Evolutionary conservation across 2,797 vertebrate genomes (phyloP), one percentile per base, ranked within the genome.

Genomic region (Protonibea diacanthus): DNA sequence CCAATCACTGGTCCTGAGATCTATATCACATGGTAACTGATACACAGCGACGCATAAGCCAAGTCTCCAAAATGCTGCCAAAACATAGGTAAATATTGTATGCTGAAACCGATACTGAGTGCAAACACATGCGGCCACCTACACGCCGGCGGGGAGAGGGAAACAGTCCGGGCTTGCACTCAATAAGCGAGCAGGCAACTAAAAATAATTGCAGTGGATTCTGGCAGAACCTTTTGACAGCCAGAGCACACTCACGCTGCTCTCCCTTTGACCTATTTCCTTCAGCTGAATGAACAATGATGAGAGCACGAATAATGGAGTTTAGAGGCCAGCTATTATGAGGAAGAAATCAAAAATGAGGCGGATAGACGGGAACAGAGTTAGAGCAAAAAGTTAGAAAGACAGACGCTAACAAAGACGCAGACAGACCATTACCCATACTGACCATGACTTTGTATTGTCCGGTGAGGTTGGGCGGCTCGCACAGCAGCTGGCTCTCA

Each of bases 401-500:
- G n/a, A 67, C 0, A 15, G 57, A 63, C 33, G 49, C 18, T 15
- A 12, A 72, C 17, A 52, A 38, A 83, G 2, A 59, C n/a, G 17
- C n/a, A 57, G 17, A 59, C 23, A 51, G 42, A 40, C 2, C 20
- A 29, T 63, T 44, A 49, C 8, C 17, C 44, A 40, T 14, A 92
- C 94, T 90, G 80, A 96, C 95, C 95, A 95, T 93, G 83, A 99
- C 97, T 95, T 97, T 98, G 94, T 99, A 98, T 82, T 99, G 98
- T 12, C 98, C 98, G 0, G 95, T 99, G 90, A 99, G 97, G 85
- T 96, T 97, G 17, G 98, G 98, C 0, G 97, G 97, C 83, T 99
- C 98, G 0, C 98, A 99, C 29, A 99, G 96, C 86, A 99, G 96
- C 89, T 99, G 98, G 0, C 96, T 98, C 93, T 99, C 98, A 0